Base-by-base conservation (phyloP, 2,797 vertebrate genomes). In the Liasis olivaceus region DNA sequence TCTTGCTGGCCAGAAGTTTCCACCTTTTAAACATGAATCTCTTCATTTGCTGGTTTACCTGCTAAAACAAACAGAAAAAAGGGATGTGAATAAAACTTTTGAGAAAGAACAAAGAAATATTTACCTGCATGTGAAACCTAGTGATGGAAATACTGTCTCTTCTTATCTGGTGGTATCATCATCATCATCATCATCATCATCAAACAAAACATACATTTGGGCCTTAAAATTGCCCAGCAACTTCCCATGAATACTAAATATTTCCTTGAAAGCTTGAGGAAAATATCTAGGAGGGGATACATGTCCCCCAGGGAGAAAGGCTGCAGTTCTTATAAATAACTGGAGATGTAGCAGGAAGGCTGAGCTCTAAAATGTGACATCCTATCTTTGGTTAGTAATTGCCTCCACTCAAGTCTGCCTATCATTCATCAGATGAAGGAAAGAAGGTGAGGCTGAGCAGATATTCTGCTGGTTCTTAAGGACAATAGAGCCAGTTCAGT, bases 231-330 rank as follows among this genome's bases (percentile, higher is more conserved):
- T 0, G 89, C 0, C 0, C 0, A 0, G 63, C 9, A 0, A 0
- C 92, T 94, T 95, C 94, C 86, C 96, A 91, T 0, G 94, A 95
- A 96, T 96, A 89, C 93, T 95, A 95, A 96, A 89, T 87, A 95
- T 93, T 94, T 95, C 92, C 85, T 95, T 90, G 89, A 90, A 90
- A 88, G 90, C 88, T 94, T 31, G 63, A 89, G 77, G 90, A 88
- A 93, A 77, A 59, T 60, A 90, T 93, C 85, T 58, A 94, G 84
- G 62, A 92, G 94, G 62, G n/a, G 89, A n/a, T 95, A 91, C 0
- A 1, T 28, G 86, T 87, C 22, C 81, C 28, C 0, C 0, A 0
- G 0, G 66, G 24, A 94, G 51, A 13, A 90, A 62, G 64, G 36
- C 0, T 26, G 64, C 69, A 58, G 56, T 11, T 77, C 56, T 85